These are phyloP conservation scores for Dromius quadrimaculatus DNA, from an alignment of 2,888 invertebrate genomes.

Conservation along the genomic window DNA sequence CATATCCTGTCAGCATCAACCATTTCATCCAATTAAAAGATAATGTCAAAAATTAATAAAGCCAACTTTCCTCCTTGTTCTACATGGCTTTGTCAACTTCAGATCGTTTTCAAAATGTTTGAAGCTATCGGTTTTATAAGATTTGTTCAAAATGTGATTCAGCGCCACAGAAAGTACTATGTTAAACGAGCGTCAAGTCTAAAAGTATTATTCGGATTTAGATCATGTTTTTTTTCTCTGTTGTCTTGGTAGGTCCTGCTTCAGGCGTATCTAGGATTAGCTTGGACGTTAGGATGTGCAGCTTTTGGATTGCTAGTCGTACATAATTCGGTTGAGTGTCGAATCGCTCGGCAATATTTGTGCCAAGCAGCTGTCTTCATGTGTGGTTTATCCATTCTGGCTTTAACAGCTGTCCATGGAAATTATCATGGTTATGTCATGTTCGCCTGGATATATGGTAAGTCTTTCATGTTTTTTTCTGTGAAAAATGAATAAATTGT, in stretches of 20 bases:
- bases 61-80: no score
- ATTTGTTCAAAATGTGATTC: no score
- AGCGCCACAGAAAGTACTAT: no score
- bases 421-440: constrained; percentile 82
- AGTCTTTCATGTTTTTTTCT: constrained; percentile 56
- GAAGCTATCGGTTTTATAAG: no score
- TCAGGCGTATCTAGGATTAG: constrained; percentile 83
- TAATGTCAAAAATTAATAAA: no score
- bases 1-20: no score
- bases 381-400: constrained; percentile 81
- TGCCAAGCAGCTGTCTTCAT: constrained; percentile 85
- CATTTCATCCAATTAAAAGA: no score
- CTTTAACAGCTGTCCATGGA: constrained; percentile 81
- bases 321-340: constrained; percentile 85
- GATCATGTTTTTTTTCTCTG: neutral
- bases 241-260: constrained; percentile 63
- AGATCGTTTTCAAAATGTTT: no score
- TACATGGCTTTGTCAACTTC: no score
- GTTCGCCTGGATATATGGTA: constrained; percentile 86
- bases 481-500: neutral
- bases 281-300: constrained; percentile 85
- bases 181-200: no score
- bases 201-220: no score
- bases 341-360: constrained; percentile 87
- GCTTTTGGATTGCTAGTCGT: constrained; percentile 87